Base-by-base conservation (phyloP, 2,797 vertebrate species). In the Ctenopoma multispine region DNA sequence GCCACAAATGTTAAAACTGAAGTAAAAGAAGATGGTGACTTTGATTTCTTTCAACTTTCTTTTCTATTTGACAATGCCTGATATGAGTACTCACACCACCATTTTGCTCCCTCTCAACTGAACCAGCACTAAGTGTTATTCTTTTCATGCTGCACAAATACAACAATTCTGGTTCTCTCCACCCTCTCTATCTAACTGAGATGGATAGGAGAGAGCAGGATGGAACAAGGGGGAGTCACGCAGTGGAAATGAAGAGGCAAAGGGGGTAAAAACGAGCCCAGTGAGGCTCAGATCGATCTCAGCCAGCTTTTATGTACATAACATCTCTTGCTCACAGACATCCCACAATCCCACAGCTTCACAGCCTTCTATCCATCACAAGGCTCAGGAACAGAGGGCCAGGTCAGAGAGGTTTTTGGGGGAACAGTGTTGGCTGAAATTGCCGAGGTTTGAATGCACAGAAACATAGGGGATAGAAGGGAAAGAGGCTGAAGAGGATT, bases 181-280 rank as follows among this genome's bases (percentile, higher is more conserved):
- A 64, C 50, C 47, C 34, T 64, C 61, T 71, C 51, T 10, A 49
- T 77, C 68, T 61, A 63, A 75, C 67, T 13, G 13, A 75, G 65
- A 81, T 7, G 34, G 67, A 83, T 15, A 59, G 53, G n/a, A 55
- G 59, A 53, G 56, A 64, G 69, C 67, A 36, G 46, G 44, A 31
- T 40, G 48, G 46, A 67, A 51, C 1, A 21, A 48, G 27, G 12
- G 34, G 40, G 74, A 78, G 70, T 47, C 51, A 63, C 63, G 31
- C 38, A 11, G 50, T 69, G 67, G 70, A 83, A 85, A 84, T 83
- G 24, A 82, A 81, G 73, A 81, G 57, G 62, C 59, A 73, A 75
- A 75, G 44, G 34, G 58, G 67, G 53, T 67, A 64, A 69, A 78
- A 89, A 82, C 23, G 3, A 67, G 48, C 57, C 48, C 23, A 9